Evolutionary conservation across 2,888 invertebrate genomes (phyloP).

Genomic region (Tachina grossa): DNA sequence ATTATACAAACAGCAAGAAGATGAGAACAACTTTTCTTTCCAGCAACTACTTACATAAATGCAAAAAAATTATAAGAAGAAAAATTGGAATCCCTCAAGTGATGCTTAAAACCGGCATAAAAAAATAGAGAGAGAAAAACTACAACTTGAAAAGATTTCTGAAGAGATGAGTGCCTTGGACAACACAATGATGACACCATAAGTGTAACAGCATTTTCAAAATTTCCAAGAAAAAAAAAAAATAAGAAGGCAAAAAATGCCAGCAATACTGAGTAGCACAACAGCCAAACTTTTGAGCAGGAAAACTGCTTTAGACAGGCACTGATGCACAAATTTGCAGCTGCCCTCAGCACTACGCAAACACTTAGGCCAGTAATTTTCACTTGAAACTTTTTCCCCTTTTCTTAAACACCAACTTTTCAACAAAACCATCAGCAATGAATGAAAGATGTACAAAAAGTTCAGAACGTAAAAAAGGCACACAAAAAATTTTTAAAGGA

Average conservation of each 20-base stretch:
- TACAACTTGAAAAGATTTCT: constrained; percentile 60
- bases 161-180: constrained; percentile 69
- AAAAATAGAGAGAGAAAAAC: constrained; percentile 5
- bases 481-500: constrained; percentile 14
- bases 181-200: constrained; percentile 69
- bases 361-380: constrained; percentile 52
- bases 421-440: constrained; percentile 51
- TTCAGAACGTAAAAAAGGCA: constrained; percentile 1
- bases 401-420: constrained; percentile 50
- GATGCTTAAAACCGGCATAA: constrained; percentile 15
- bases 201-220: constrained; percentile 63
- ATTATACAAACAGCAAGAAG: constrained; percentile 36
- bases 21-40: constrained; percentile 28
- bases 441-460: constrained; percentile 28
- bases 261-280: background rate
- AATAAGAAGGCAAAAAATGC: constrained; percentile 25
- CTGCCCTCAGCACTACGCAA: constrained; percentile 37
- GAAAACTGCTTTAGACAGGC: constrained; percentile 40
- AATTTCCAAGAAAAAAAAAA: constrained; percentile 18
- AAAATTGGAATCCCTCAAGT: constrained; percentile 31
- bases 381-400: constrained; percentile 29
- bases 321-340: constrained; percentile 19
- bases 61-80: background rate
- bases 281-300: constrained; percentile 38
- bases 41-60: constrained; percentile 10